Evolutionary conservation across 1,140 invertebrate species (phyloP).

Genomic region (Grapholita molesta): DNA sequence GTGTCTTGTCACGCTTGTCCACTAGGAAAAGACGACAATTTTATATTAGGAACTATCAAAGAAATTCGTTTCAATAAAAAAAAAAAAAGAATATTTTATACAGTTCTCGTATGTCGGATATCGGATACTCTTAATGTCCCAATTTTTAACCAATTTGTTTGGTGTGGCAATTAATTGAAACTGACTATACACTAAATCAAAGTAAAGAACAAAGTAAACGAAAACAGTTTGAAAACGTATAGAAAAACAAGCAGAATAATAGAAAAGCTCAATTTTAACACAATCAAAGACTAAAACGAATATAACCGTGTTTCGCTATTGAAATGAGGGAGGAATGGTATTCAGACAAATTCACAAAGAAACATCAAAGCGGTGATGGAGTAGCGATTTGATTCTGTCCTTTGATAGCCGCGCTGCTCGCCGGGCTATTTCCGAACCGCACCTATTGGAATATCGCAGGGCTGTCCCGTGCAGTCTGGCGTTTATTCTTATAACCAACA

Average conservation of each 20-base stretch:
- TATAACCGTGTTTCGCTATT: conserved; percentile 26
- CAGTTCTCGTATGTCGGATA: neutral
- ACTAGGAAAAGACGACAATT: conserved; percentile 37
- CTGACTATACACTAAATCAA: neutral
- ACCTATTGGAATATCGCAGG: conserved; percentile 7
- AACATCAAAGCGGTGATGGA: conserved; percentile 55
- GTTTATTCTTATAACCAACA: neutral
- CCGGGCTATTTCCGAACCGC: conserved; percentile 49
- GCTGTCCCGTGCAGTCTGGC: neutral
- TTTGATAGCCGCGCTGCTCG: conserved; percentile 54
- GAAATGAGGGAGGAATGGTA: conserved; percentile 39
- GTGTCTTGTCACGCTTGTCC: conserved; percentile 30
- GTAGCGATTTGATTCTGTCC: conserved; percentile 58
- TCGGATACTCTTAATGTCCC: neutral
- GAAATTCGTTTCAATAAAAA: no score
- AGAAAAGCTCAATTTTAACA: neutral
- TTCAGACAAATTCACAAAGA: conserved; percentile 48
- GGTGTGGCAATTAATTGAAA: neutral
- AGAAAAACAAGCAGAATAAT: neutral
- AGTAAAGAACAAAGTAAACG: neutral
- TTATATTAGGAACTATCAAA: conserved; percentile 37
- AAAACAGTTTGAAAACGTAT: neutral
- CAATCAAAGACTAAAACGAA: conserved; percentile 31
- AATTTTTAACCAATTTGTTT: neutral
- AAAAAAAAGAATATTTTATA: no score